Evolutionary conservation across 2,113 vertebrate genomes (phyloP), one percentile per base, ranked within the genome.

Genomic region (Apodemus sylvaticus): DNA sequence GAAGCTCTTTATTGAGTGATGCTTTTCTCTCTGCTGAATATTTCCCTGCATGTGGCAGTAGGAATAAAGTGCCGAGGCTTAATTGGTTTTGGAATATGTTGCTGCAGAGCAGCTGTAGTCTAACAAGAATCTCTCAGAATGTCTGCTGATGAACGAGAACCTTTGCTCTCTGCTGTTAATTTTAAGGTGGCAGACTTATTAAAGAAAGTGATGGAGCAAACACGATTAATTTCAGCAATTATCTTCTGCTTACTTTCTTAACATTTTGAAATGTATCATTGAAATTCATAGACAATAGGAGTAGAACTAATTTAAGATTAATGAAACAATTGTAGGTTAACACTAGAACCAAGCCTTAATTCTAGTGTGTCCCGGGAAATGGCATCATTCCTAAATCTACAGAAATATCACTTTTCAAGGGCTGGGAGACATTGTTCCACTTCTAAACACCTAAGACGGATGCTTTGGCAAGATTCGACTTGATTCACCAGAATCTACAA

Each of bases 281-380:
- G 48, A 92, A 95, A 82, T 17, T 12, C 22, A 36, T 26, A 88
- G 62, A 45, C 93, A 92, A 73, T n/a, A 71, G 3, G 17, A 77
- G 31, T 17, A 4, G 53, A 42, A 39, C 16, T 48, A 71, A 62
- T 92, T 7, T 85, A 71, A 81, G 29, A 45, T 86, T 94, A 92
- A 53, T 36, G 93, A 91, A 81, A 53, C 36, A 36, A 22, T 81
- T 55, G 39, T 7, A 82, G 64, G 12, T 24, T 31, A 95, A 85
- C 36, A 29, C 5, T 58, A 36, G 12, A 90, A 39, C 55, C 53
- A 42, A 76, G 60, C 53, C 66, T 45, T 53, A 55, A 53, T 81
- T 94, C 87, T 87, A 53, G 79, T 55, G 26, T 93, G 85, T 82
- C 36, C 45, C 36, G 53, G 55, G 74, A n/a, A 34, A 92, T 97